Evolutionary conservation across 92 coral and sea anemone species (phyloP), one percentile per base, ranked within the genome.

Genomic region (Chrysogorgia sp.): DNA sequence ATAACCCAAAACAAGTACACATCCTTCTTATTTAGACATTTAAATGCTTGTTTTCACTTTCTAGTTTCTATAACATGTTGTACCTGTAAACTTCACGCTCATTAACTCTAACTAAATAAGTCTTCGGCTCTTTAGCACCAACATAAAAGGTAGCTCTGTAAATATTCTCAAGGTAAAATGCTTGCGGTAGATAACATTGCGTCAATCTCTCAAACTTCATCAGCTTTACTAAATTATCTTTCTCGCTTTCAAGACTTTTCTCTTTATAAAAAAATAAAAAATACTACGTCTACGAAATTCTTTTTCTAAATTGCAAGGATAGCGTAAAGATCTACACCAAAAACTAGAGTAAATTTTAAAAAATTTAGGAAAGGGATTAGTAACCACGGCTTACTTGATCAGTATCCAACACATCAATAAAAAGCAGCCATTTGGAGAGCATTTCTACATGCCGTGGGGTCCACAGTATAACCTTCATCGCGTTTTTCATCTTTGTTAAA

Each of bases 11-110:
- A 12, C 43, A 5, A 37, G 12, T 37, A 37, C 43, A 37, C 43
- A 56, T 13, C 12, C 62, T 2, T 60, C 30, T 22, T 22, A 60
- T 60, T 60, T 10, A 26, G 66, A 26, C 34, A 60, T 60, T 10
- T 3, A 60, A 25, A 15, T n/a, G n/a, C n/a, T 8, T 43, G 59
- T 52, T 6, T 5, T 5, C 5, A 17, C 17, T 5, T 52, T 17
- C 7, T 52, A 23, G 3, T 52, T 17, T 52, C 6, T 52, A 52
- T 20, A 5, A 23, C 12, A 12, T 37, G 5, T 17, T 30, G 34
- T 41, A 41, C 58, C 75, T 68, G 58, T 68, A 68, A 17, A 68
- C 75, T 47, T 43, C 59, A 29, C 58, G 7, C 26, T 68, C 75
- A 13, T 68, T 40, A 25, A 68, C 26, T 21, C 21, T 8, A 9